phyloP scores from a whole-genome alignment of 1,140 invertebrate genomes.

The Leptoteleia sp. region DNA sequence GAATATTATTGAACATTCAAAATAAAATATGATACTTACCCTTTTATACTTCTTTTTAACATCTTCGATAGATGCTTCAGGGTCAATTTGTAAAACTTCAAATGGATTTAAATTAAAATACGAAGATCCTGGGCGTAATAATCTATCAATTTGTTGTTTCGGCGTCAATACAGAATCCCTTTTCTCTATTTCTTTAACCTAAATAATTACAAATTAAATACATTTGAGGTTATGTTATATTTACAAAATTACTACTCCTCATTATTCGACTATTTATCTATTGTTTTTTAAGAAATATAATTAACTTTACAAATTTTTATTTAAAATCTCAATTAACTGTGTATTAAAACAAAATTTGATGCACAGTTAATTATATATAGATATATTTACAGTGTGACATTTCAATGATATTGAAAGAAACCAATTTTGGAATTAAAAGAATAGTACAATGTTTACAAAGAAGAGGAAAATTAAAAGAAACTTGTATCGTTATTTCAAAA shows the following conservation, averaged over 20 bases:
- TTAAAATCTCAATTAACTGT: too few species aligned
- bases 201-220: conserved; percentile 52
- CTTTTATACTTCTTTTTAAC: conserved; percentile 98
- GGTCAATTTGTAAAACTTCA: conserved; percentile 97
- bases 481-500: too few species aligned
- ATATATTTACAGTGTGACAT: conserved; percentile 32
- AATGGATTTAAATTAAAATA: conserved; percentile 98
- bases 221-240: conserved; percentile 31
- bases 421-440: not conserved
- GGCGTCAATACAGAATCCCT: conserved; percentile 94
- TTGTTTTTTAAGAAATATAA: too few species aligned
- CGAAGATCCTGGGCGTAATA: conserved; percentile 95
- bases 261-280: too few species aligned
- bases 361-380: conserved; percentile 23
- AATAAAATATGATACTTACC: conserved; percentile 75
- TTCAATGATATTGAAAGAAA: conserved; percentile 20
- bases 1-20: too few species aligned
- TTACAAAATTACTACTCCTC: too few species aligned
- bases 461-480: too few species aligned
- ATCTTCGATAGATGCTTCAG: conserved; percentile 92
- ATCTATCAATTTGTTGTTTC: conserved; percentile 96
- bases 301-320: too few species aligned
- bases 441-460: not conserved
- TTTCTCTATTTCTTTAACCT: conserved; percentile 98
- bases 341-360: too few species aligned